phyloP scores from a whole-genome alignment of 2,113 vertebrate species.

The Atractosteus spatula region DNA sequence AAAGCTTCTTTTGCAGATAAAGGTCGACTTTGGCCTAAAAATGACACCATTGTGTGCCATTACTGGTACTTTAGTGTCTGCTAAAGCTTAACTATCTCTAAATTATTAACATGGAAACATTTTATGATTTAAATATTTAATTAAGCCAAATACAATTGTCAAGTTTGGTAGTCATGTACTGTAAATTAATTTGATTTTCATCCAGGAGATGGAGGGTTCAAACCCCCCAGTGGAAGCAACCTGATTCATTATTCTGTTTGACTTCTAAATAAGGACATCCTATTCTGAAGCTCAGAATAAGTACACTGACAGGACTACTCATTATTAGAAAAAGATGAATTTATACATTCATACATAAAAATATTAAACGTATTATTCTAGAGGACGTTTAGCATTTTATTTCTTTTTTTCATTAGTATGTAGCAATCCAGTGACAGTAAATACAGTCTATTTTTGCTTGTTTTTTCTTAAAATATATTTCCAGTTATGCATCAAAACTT shows the following conservation, averaged over 20 bases:
- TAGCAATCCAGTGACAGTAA: too few relatives aligned
- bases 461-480: too few relatives aligned
- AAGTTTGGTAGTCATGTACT: constrained; percentile 19
- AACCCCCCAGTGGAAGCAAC: not conserved
- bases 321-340: too few relatives aligned
- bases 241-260: constrained; percentile 16
- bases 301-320: not conserved
- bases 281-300: constrained; percentile 11
- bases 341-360: too few relatives aligned
- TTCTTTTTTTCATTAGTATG: too few relatives aligned
- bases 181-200: constrained; percentile 6
- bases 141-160: constrained; percentile 25
- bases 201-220: constrained; percentile 8
- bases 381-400: too few relatives aligned
- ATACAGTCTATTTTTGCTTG: too few relatives aligned
- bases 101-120: constrained; percentile 19
- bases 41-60: not conserved
- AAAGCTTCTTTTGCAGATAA: too few relatives aligned
- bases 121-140: constrained; percentile 32
- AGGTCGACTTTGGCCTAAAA: too few relatives aligned
- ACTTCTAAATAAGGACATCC: not conserved
- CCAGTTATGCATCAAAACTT: too few relatives aligned
- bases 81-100: constrained; percentile 22
- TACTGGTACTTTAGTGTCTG: constrained; percentile 20
- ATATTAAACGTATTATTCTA: too few relatives aligned